Base-by-base conservation (phyloP, 2,797 vertebrate genomes). In the Neostethus bicornis region DNA sequence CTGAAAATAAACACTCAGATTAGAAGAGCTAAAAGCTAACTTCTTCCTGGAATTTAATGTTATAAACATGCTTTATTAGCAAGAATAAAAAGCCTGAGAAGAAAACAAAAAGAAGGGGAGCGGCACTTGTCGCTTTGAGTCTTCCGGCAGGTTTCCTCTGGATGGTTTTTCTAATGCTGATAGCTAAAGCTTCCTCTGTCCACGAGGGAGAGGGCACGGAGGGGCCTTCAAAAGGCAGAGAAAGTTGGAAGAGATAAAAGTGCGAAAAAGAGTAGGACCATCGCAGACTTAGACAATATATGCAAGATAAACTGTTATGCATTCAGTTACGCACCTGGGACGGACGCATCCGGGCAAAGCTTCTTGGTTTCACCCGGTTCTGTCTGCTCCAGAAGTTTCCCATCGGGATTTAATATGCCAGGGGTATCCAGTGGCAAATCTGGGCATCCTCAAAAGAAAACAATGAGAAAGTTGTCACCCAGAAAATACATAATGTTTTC, bases 41-140 rank as follows among this genome's bases (percentile, higher is more conserved):
- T 7, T 23, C 8, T 3, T 41, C 26, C 17, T 14, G n/a, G 17
- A 44, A 35, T 44, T 34, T 37, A 62, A 37, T 41, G 41, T 42
- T 32, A 46, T 57, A 63, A 57, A 38, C 2, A 28, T 41, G 64
- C 66, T 61, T 64, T 70, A 43, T 66, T 24, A 47, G 58, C 38
- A 49, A 17, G 60, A 52, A 45, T 11, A 11, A 31, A 62, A 26
- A 61, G 38, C 29, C 14, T 39, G 2, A 34, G 49, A 19, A 21
- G 46, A 11, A n/a, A n/a, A n/a, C n/a, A n/a, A n/a, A n/a, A n/a
- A n/a, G n/a, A 16, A 52, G 60, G 35, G 19, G 41, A 55, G 47
- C 57, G 70, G 75, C 75, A 90, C 84, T 86, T 88, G 83, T 58
- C 75, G 61, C 80, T 68, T 85, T 87, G 70, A 46, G 75, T 52